Percentiles rank a stretch among this genome's conserved stretches.
phyloP scores from a whole-genome alignment of 1,140 invertebrate genomes.

The Anastrepha obliqua region DNA sequence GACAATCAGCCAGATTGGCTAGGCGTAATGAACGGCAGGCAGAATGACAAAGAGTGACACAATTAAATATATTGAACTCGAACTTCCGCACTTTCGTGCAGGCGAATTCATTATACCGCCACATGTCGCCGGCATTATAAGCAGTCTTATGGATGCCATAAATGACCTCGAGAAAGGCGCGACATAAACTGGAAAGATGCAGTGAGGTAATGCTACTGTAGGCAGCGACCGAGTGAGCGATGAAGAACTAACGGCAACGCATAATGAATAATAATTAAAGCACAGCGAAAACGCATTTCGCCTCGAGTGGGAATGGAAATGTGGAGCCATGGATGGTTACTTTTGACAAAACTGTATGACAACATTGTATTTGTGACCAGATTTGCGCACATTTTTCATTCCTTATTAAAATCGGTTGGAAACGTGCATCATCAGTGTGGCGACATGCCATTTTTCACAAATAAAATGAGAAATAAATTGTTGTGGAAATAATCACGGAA shows the following conservation, averaged over 20 bases:
- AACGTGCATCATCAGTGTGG: neutral
- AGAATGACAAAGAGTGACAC: neutral
- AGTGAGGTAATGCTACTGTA: too few species aligned
- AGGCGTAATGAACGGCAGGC: neutral
- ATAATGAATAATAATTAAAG: constrained; percentile 44
- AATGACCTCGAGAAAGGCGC: too few species aligned
- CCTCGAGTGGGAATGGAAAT: neutral
- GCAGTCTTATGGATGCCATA: too few species aligned
- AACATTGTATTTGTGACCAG: too few species aligned
- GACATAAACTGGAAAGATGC: too few species aligned
- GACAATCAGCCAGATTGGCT: neutral
- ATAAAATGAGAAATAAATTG: neutral
- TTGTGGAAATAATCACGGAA: neutral
- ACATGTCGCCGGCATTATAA: too few species aligned
- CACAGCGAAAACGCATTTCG: constrained; percentile 43
- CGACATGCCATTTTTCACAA: neutral
- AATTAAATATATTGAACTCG: neutral
- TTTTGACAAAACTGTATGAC: neutral
- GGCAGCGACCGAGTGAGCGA: too few species aligned
- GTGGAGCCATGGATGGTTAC: neutral
- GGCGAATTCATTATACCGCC: too few species aligned
- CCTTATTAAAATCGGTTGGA: neutral
- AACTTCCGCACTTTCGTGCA: constrained; percentile 1
- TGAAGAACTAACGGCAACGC: too few species aligned
- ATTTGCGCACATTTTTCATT: neutral